Base-by-base conservation (phyloP, 2,888 invertebrate species). In the Pocota personata region DNA sequence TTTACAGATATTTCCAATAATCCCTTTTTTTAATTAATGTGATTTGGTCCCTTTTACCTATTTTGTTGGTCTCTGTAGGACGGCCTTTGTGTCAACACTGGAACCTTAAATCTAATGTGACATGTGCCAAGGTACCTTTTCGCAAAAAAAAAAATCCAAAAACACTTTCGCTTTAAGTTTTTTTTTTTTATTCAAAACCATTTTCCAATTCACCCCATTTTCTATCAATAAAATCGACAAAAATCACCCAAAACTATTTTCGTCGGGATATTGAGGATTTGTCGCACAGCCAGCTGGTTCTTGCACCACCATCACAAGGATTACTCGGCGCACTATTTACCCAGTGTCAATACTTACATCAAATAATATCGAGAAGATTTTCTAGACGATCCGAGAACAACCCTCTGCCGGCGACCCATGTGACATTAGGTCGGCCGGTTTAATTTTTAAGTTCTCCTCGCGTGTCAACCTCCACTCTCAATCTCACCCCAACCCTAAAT, bases 401-500 rank as follows among this genome's bases (percentile, higher is more conserved):
- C 82, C 82, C 86, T 77, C 80, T 32, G 76, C 50, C 40, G n/a
- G 64, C 79, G n/a, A 69, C 79, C 71, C 52, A n/a, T 69, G 58
- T 82, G 77, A 82, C 86, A 86, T 82, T 60, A 72, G 86, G 86
- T 86, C 86, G 86, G 12, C 24, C 46, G 67, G 76, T 82, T 86
- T 80, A 86, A 86, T 86, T 86, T 84, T 86, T 82, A 86, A 86
- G 86, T 86, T 86, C 86, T 86, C 86, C 86, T 86, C 86, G 86
- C 82, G 80, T 86, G 86, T 86, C 86, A 77, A 86, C 84, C 84
- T 86, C 75, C 64, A 64, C 30, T 57, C 66, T 78, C 30, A 35
- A 14, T 19, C 14, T 71, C 66, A 66, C 27, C 40, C 58, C 46
- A 58, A 62, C 10, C n/a, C 4, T 16, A 52, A 60, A 6, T 3